Conservation (phyloP, 2,797 vertebrate genomes). For the Momotus momota region DNA sequence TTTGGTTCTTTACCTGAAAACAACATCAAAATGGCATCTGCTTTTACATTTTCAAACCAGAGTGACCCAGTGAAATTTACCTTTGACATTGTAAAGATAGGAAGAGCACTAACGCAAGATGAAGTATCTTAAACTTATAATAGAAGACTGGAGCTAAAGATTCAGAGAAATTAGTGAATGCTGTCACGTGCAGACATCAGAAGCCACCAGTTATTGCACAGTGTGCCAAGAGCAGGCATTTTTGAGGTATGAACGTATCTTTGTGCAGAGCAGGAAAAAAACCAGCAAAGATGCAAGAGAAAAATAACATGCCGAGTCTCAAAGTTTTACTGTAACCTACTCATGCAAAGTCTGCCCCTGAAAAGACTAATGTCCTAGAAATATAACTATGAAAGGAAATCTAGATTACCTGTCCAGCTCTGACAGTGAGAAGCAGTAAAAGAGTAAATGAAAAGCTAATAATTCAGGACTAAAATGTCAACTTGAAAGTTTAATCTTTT, state of each 20-base stretch:
- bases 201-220: not conserved
- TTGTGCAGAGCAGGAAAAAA: not conserved
- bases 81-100: not conserved
- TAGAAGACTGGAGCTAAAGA: not conserved
- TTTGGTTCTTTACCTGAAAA: not conserved
- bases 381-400: not conserved
- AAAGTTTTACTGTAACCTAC: not conserved
- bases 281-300: not conserved
- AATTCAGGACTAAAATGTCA: not conserved
- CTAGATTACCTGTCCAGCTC: not conserved
- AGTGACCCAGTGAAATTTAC: not conserved
- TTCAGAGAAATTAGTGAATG: not conserved
- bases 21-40: not conserved
- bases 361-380: not conserved
- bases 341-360: not conserved
- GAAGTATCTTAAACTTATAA: not conserved
- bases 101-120: not conserved
- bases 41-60: not conserved
- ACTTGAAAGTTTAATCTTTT: not conserved
- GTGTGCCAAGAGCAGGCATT: not conserved
- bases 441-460: not conserved
- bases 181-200: not conserved
- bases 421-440: not conserved
- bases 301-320: not conserved
- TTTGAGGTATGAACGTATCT: not conserved